Base-by-base conservation (phyloP, 2,113 vertebrate genomes). In the Periophthalmus modestus region DNA sequence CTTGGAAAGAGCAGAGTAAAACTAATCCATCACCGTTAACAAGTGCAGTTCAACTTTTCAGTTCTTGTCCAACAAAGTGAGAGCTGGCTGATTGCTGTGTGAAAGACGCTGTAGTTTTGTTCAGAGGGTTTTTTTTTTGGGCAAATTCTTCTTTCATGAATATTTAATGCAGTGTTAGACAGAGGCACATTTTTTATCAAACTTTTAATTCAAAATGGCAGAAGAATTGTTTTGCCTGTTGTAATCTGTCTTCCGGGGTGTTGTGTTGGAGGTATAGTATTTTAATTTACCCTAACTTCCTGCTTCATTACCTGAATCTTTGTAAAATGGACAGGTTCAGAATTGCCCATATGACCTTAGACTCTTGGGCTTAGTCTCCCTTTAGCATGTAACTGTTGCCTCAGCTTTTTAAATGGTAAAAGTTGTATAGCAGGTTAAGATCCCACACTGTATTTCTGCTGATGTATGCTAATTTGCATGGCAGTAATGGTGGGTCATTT, bases 11-110 rank as follows among this genome's bases (percentile, higher is more conserved):
- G n/a, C 55, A 12, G n/a, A 4, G 55, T 57, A 23, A 52, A 52
- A 57, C 55, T 23, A 57, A 57, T 57, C 55, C 55, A 57, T 57
- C 55, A 57, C 11, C 23, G n/a, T 57, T 57, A 57, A n/a, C 54
- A 55, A 57, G 55, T 57, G 21, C 4, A 57, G 50, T 52, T 52
- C 15, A 57, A 57, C 55, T 57, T 57, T 57, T 23, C 11, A 7
- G 11, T 57, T 57, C 11, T 57, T 23, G 9, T 12, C 21, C 55
- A 57, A 23, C 55, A 57, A 57, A 57, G 55, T 57, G n/a, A 52
- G n/a, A 57, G 55, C n/a, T 10, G 0, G 21, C 10, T 23, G 55
- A 57, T 57, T 57, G 21, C 12, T 57, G 24, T 57, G 55, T 57
- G n/a, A 24, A 57, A 57, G 55, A 57, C 12, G 10, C 0, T 21